Evolutionary conservation across 2,113 vertebrate genomes (phyloP).

Genomic region (Microtus pennsylvanicus): DNA sequence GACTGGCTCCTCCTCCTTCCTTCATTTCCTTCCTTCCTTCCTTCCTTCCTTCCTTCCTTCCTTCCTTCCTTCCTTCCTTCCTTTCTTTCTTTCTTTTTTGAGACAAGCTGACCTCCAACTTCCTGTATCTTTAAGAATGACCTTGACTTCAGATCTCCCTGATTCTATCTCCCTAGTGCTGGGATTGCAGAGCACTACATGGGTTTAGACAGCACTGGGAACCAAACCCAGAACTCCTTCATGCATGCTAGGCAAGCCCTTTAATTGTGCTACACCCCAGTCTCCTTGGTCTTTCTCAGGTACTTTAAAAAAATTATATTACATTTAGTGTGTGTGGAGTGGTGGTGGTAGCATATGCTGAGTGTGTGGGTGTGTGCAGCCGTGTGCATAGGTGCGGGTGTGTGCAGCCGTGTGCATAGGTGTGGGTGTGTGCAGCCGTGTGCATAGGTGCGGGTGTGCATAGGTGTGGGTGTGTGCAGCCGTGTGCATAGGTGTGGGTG

Average conservation of each 20-base stretch:
- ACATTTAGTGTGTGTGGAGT: not conserved
- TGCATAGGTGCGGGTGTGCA: too few relatives aligned
- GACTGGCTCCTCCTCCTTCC: not conserved
- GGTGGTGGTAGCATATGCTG: not conserved
- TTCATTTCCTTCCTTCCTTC: not conserved
- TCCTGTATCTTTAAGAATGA: not conserved
- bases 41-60: too few relatives aligned
- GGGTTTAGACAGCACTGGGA: not conserved
- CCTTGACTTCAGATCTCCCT: not conserved
- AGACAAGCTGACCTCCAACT: not conserved
- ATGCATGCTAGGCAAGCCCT: not conserved
- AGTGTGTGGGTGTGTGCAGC: not conserved
- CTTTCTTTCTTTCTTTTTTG: not conserved
- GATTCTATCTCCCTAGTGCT: not conserved
- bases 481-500: too few relatives aligned
- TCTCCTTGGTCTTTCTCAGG: not conserved
- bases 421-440: too few relatives aligned
- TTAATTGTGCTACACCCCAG: too few relatives aligned
- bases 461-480: too few relatives aligned
- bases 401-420: too few relatives aligned
- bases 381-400: too few relatives aligned
- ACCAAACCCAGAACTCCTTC: not conserved
- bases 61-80: too few relatives aligned
- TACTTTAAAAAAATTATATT: not conserved
- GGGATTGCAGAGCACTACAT: not conserved